Conservation (phyloP, 2,888 invertebrate species). For the Acanthosepion lycidas region DNA sequence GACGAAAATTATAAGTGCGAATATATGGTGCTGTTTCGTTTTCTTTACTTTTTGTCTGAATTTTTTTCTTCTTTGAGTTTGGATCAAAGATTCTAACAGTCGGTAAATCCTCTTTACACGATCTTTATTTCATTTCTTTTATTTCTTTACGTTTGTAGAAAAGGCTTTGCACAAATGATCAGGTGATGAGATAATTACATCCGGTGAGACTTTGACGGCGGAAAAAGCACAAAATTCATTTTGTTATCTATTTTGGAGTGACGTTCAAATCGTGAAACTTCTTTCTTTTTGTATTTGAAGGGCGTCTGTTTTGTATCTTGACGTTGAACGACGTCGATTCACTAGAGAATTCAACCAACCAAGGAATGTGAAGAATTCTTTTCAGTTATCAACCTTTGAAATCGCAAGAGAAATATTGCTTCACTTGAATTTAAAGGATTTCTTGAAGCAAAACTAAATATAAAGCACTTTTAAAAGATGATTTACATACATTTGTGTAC, state of each 20-base stretch:
- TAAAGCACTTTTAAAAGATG: neutral
- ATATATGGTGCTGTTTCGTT: neutral
- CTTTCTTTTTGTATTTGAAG: neutral
- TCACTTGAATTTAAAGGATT: conserved; percentile 24
- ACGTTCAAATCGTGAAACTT: neutral
- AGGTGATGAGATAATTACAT: conserved; percentile 3
- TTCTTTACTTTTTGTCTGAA: neutral
- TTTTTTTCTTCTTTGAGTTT: neutral
- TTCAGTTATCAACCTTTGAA: neutral
- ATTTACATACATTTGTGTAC: neutral
- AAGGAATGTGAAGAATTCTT: conserved; percentile 14
- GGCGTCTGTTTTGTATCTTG: conserved; percentile 22
- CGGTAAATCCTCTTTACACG: neutral
- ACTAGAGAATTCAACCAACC: neutral
- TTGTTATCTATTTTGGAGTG: conserved; percentile 33
- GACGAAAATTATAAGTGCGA: neutral
- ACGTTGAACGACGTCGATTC: neutral
- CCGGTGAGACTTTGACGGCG: neutral
- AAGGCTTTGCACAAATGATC: conserved; percentile 9
- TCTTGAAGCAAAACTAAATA: neutral
- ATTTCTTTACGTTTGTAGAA: neutral
- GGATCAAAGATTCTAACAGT: conserved; percentile 33
- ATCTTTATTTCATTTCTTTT: conserved; percentile 7
- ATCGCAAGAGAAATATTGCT: neutral
- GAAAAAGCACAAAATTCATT: neutral